Conservation (phyloP, 23 tunicate genomes). For the Trididemnum nubilum region DNA sequence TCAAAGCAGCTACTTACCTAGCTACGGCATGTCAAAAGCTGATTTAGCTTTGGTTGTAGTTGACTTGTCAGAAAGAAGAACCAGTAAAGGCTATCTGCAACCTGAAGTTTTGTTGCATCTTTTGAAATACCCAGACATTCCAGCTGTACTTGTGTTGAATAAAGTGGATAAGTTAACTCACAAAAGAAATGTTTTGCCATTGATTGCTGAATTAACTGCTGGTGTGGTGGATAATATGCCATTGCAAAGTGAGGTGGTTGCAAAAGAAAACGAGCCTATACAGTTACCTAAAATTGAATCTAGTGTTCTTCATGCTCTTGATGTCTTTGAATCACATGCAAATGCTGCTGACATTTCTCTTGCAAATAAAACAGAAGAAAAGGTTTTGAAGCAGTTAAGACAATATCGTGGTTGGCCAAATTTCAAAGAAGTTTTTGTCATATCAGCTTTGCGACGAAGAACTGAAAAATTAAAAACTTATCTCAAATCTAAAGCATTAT, state of each 20-base stretch:
- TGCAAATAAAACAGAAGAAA: slow-evolving; percentile 49
- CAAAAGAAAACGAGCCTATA: not conserved
- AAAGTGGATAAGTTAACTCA: slow-evolving; percentile 48
- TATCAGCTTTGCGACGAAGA: slow-evolving; percentile 48
- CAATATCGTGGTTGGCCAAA: slow-evolving; percentile 78
- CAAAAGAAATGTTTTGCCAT: not conserved
- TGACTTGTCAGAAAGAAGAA: slow-evolving; percentile 53
- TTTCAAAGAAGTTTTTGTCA: slow-evolving; percentile 88
- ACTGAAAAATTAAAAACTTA: slow-evolving; percentile 32
- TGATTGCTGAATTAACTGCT: slow-evolving; percentile 25
- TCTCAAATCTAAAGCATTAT: slow-evolving; percentile 35
- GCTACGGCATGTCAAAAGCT: slow-evolving; percentile 30
- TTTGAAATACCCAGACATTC: slow-evolving; percentile 49
- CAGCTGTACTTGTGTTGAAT: slow-evolving; percentile 70
- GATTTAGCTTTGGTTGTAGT: slow-evolving; percentile 77
- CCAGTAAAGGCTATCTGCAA: slow-evolving; percentile 52
- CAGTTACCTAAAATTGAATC: slow-evolving; percentile 38
- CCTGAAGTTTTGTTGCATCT: slow-evolving; percentile 71
- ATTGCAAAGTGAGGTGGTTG: not conserved
- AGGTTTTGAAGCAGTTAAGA: slow-evolving; percentile 58
- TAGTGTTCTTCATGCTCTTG: slow-evolving; percentile 41
- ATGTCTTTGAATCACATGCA: not conserved
- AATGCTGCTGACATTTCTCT: slow-evolving; percentile 19
- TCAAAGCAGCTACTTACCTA: slow-evolving; percentile 15
- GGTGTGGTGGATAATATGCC: slow-evolving; percentile 45